phyloP scores from a whole-genome alignment of 1,140 invertebrate species.

The Ostrea edulis region DNA sequence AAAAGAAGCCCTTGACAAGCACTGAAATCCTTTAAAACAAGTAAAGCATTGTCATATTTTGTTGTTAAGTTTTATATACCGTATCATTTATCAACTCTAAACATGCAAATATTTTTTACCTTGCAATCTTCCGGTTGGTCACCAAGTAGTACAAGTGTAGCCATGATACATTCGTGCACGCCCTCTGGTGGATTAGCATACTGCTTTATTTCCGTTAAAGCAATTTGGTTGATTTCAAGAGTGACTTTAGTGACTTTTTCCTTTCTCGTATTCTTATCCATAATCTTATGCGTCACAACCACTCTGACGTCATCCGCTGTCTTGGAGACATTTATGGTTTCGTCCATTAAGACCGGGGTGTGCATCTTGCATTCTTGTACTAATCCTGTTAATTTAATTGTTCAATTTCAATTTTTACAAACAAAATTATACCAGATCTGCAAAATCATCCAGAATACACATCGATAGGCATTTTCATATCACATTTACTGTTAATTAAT shows the following conservation, averaged over 20 bases:
- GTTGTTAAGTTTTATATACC: background rate
- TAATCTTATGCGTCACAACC: constrained; percentile 43
- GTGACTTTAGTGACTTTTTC: constrained; percentile 42
- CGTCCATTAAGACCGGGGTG: constrained; percentile 43
- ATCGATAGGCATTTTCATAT: no score
- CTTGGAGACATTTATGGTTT: constrained; percentile 21
- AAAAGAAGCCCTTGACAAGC: constrained; percentile 44
- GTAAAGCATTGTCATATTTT: constrained; percentile 7
- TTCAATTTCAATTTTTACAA: background rate
- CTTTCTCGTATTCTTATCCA: constrained; percentile 45
- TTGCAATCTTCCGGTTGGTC: constrained; percentile 49
- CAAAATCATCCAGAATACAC: no score
- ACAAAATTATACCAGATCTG: no score
- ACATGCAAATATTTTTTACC: background rate
- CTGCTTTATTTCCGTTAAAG: constrained; percentile 51
- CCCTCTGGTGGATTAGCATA: constrained; percentile 51
- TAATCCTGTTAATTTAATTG: constrained; percentile 10
- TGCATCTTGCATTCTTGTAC: constrained; percentile 41
- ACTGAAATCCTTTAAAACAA: constrained; percentile 41
- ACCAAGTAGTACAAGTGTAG: constrained; percentile 48
- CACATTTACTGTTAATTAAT: no score
- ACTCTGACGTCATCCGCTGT: constrained; percentile 2
- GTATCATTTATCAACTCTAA: background rate
- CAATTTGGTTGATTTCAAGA: constrained; percentile 47
- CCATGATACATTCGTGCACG: constrained; percentile 53